Conservation (phyloP, 2,888 invertebrate genomes). For the Bugulina stolonifera region DNA sequence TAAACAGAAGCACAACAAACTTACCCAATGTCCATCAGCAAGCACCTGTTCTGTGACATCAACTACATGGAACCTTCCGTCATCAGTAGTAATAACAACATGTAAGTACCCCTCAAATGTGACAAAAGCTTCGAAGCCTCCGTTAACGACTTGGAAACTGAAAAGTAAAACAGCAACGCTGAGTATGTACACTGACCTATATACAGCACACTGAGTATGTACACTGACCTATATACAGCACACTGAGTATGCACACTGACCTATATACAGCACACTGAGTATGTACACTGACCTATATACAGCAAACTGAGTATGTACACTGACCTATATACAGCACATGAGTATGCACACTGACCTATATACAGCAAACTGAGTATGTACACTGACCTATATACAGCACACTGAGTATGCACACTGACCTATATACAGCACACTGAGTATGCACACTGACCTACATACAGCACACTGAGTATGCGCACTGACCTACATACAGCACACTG, state of each 20-base stretch:
- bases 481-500: slow-evolving; percentile 9
- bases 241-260: not conserved
- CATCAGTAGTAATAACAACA: slow-evolving; percentile 59
- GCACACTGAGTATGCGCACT: not conserved
- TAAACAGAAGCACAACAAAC: too few relatives aligned
- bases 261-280: slow-evolving; percentile 5
- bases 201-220: not conserved
- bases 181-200: not conserved
- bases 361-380: not conserved
- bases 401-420: not conserved
- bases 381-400: too few relatives aligned
- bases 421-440: not conserved
- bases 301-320: not conserved
- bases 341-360: not conserved
- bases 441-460: too few relatives aligned
- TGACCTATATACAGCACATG: slow-evolving; percentile 9
- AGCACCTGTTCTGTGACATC: slow-evolving; percentile 54
- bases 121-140: slow-evolving; percentile 61
- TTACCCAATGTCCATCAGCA: slow-evolving; percentile 56
- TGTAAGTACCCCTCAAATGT: slow-evolving; percentile 58
- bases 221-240: too few relatives aligned
- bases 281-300: too few relatives aligned
- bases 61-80: slow-evolving; percentile 57
- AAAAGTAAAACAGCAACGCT: not conserved
- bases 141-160: not conserved